These are phyloP conservation scores for Trichogramma evanescens DNA, from an alignment of 2,888 invertebrate genomes.

Conservation along the genomic window DNA sequence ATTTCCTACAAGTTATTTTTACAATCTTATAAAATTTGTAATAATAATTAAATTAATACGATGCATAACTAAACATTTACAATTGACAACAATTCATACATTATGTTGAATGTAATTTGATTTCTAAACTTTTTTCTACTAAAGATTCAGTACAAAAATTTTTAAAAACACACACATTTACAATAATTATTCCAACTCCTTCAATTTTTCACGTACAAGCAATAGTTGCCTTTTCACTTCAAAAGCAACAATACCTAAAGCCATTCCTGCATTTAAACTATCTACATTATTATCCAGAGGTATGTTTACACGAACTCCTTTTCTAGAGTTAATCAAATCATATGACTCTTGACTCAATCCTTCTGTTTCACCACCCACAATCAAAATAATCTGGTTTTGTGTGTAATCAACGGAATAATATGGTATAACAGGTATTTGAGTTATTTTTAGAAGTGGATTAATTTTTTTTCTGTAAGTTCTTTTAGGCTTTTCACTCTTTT, in stretches of 20 bases:
- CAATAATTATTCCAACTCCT: neutral
- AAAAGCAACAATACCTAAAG: conserved; percentile 75
- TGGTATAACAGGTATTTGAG: conserved; percentile 53
- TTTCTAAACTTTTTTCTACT: too few species aligned
- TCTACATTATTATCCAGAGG: conserved; percentile 72
- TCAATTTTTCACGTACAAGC: neutral
- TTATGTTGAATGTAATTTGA: too few species aligned
- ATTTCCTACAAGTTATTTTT: neutral
- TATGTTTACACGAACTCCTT: conserved; percentile 66
- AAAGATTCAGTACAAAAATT: too few species aligned
- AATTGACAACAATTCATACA: neutral
- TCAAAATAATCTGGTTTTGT: conserved; percentile 54
- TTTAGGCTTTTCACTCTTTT: neutral
- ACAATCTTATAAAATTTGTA: conserved; percentile 1
- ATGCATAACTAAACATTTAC: neutral
- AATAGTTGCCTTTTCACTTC: conserved; percentile 68
- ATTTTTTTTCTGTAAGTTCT: conserved; percentile 4
- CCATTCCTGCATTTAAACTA: conserved; percentile 79
- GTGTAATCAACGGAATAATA: conserved; percentile 59
- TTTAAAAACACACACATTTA: neutral
- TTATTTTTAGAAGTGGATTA: neutral
- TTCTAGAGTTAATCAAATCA: conserved; percentile 53
- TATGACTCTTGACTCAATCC: conserved; percentile 74
- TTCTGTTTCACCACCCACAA: conserved; percentile 84
- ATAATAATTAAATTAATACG: neutral